Evolutionary conservation across 1,140 invertebrate species (phyloP), one percentile per base, ranked within the genome.

Genomic region (Papilio machaon): DNA sequence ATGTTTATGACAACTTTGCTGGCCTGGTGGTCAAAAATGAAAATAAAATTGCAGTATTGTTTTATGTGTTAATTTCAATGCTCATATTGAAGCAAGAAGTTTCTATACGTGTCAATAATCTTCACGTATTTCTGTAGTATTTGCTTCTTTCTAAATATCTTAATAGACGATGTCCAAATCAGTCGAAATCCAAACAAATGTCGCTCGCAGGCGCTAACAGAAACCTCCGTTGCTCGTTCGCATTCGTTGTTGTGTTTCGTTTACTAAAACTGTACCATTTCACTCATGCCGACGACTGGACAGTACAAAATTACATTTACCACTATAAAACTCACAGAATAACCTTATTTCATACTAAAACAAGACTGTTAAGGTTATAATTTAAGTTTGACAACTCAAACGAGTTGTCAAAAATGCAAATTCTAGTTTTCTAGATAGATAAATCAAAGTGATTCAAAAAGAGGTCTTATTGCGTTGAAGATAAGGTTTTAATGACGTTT

Each of bases 381-480:
- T 23, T 64, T 79, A 79, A 38, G 58, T 79, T 79, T 79, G 77
- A 67, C 54, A 79, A 67, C n/a, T 79, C 58, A 79, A 79, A 79
- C 77, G 38, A 64, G 77, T 79, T 79, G 77, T 79, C 77, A 79
- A 79, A 79, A 67, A 67, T 43, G 60, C 77, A 79, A 79, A 79
- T 46, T 79, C 9, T 10, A 23, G 60, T 46, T 38, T 46, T 67
- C 43, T 38, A 23, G 58, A 67, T 52, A 52, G 46, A 49, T 23
- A 49, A 75, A 52, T 19, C 6, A 17, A 52, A 81, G 17, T 67
- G 9, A 80, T 54, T 19, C 67, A 19, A 83, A 81, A 74, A 47
- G 79, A 78, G 19, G 58, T 67, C 81, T 83, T 83, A 79, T 54
- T 1, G 17, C 6, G 11, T 54, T 15, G 1, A 10, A 15, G 1